A percentile compares a stretch with the other conserved stretches of the same genome.
Conservation (phyloP, 2,113 vertebrate species). For the Bettongia penicillata region DNA sequence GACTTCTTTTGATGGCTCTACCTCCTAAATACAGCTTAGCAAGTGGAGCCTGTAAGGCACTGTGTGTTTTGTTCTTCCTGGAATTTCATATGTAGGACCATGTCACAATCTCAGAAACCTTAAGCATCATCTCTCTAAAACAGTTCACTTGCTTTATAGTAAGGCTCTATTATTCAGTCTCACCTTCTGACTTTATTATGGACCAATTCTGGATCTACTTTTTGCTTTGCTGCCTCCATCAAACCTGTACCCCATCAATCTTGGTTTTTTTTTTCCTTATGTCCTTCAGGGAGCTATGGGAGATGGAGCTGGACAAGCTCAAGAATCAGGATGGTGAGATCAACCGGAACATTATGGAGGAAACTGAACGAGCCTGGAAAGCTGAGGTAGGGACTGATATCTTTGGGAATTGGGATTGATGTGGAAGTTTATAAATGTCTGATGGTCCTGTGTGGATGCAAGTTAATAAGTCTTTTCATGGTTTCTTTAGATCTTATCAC, state of each 20-base stretch:
- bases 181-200: not conserved
- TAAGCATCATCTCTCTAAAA: not conserved
- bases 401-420: not conserved
- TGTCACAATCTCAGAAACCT: not conserved
- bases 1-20: slow-evolving; percentile 3
- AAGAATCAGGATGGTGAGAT: slow-evolving; percentile 87
- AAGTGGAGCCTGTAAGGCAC: not conserved
- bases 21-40: not conserved
- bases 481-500: slow-evolving; percentile 84
- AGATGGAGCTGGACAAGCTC: slow-evolving; percentile 88
- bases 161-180: not conserved
- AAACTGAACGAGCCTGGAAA: slow-evolving; percentile 86
- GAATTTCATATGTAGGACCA: slow-evolving; percentile 9
- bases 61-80: not conserved
- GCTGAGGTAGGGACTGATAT: slow-evolving; percentile 82
- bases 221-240: slow-evolving; percentile 23
- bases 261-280: not conserved
- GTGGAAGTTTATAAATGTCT: not conserved
- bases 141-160: not conserved
- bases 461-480: slow-evolving; percentile 12
- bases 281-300: slow-evolving; percentile 85
- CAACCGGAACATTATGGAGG: slow-evolving; percentile 85
- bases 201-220: slow-evolving; percentile 11
- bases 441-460: not conserved
- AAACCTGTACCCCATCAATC: not conserved